phyloP scores from a whole-genome alignment of 2,888 invertebrate genomes.

The Pseudococcus viburni region DNA sequence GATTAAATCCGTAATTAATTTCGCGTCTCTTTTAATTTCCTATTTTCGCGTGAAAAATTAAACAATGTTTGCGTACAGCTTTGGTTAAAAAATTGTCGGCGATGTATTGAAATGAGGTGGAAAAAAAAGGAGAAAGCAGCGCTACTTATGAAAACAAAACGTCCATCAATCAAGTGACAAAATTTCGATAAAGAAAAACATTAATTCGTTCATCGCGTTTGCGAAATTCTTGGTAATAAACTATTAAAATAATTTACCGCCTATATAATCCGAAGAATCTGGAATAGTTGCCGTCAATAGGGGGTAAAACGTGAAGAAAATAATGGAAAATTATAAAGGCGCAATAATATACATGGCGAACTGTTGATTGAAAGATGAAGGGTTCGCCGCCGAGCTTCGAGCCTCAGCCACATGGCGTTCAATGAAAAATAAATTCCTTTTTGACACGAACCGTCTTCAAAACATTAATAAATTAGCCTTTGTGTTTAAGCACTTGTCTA shows the following conservation, averaged over 20 bases:
- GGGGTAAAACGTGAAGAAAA: constrained; percentile 28
- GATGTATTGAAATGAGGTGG: neutral
- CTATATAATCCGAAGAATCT: neutral
- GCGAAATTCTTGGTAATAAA: constrained; percentile 2
- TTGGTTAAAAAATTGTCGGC: neutral
- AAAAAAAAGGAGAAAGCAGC: neutral
- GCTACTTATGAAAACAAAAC: neutral
- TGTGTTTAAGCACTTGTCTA: constrained; percentile 11
- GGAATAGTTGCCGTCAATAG: neutral
- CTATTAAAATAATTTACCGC: constrained; percentile 26
- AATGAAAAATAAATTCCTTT: constrained; percentile 34
- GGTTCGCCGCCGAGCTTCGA: neutral
- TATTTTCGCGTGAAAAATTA: neutral
- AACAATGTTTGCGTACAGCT: neutral
- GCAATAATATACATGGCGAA: constrained; percentile 21
- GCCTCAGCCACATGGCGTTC: neutral
- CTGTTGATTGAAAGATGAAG: constrained; percentile 36
- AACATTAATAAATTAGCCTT: constrained; percentile 37
- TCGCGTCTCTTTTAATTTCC: neutral
- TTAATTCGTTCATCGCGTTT: constrained; percentile 13
- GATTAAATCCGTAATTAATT: neutral
- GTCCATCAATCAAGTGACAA: constrained; percentile 14
- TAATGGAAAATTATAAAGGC: constrained; percentile 17
- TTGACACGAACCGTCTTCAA: constrained; percentile 40
- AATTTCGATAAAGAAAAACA: neutral